Percentiles rank a stretch among this genome's conserved stretches.
These are phyloP conservation scores for Scophthalmus maximus DNA, from an alignment of 2,113 vertebrate genomes.

Conservation along the genomic window DNA sequence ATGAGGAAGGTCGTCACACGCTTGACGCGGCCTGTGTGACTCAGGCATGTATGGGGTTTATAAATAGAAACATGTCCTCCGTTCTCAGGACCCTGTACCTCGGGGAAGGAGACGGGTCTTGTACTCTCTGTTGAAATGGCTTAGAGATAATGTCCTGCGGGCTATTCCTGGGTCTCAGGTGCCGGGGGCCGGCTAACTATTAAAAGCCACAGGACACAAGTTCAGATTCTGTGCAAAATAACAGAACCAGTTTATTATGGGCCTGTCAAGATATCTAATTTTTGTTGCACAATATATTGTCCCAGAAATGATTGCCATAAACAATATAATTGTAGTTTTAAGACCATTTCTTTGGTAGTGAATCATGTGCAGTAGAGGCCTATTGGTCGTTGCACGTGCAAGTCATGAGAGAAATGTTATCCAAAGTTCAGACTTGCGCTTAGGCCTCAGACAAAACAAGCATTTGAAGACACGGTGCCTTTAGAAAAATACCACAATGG, in stretches of 20 bases:
- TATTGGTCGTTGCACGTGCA: too few relatives aligned
- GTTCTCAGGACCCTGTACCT: slow-evolving; percentile 20
- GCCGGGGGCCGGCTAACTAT: slow-evolving; percentile 3
- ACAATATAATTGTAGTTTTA: too few relatives aligned
- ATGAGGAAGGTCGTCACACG: slow-evolving; percentile 11
- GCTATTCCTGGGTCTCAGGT: slow-evolving; percentile 35
- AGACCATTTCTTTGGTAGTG: too few relatives aligned
- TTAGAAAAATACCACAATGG: too few relatives aligned
- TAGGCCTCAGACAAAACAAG: too few relatives aligned
- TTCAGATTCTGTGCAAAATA: not conserved
- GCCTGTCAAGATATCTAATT: too few relatives aligned
- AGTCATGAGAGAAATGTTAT: too few relatives aligned
- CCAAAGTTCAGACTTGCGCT: too few relatives aligned
- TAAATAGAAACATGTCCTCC: slow-evolving; percentile 51
- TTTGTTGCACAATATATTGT: too few relatives aligned
- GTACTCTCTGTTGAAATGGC: not conserved
- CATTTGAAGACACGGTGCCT: too few relatives aligned
- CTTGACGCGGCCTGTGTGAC: slow-evolving; percentile 39
- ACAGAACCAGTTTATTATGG: not conserved
- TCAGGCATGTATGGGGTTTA: slow-evolving; percentile 32
- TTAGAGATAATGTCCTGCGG: slow-evolving; percentile 4
- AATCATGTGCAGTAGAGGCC: too few relatives aligned
- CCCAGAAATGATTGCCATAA: too few relatives aligned
- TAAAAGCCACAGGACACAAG: not conserved
- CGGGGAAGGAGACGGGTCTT: slow-evolving; percentile 2